A percentile compares a stretch with the other conserved stretches of the same genome.
Conservation (phyloP, 2,888 invertebrate species). For the Nymphalis polychloros region DNA sequence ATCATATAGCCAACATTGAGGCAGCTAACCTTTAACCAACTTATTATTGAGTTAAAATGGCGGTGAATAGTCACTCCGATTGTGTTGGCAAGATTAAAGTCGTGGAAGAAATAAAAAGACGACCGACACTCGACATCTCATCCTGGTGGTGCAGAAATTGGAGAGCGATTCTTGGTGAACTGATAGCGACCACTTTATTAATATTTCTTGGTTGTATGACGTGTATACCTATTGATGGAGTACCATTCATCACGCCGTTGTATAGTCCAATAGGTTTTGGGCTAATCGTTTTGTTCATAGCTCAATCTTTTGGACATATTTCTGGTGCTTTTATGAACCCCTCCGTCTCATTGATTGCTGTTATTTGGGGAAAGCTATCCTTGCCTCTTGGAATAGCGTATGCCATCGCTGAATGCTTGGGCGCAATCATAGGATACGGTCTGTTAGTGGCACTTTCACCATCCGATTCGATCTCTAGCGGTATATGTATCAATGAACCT, state of each 20-base stretch:
- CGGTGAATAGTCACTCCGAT: conserved; percentile 36
- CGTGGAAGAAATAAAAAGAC: conserved; percentile 25
- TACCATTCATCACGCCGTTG: conserved; percentile 62
- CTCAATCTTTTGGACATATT: conserved; percentile 88
- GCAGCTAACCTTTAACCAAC: neutral
- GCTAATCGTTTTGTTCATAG: conserved; percentile 84
- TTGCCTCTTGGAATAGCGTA: conserved; percentile 82
- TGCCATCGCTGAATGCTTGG: conserved; percentile 83
- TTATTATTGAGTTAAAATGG: conserved; percentile 29
- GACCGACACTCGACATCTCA: conserved; percentile 18
- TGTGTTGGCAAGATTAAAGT: conserved; percentile 35
- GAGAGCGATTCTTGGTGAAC: conserved; percentile 82
- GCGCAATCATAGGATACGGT: conserved; percentile 86
- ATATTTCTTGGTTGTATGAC: conserved; percentile 89
- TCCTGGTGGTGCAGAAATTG: conserved; percentile 39
- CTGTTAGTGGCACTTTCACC: conserved; percentile 80
- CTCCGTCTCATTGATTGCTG: conserved; percentile 85
- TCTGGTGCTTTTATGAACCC: conserved; percentile 91
- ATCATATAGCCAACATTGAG: conserved; percentile 11
- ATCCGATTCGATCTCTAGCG: conserved; percentile 48
- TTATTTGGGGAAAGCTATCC: conserved; percentile 80
- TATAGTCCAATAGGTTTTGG: conserved; percentile 84
- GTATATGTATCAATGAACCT: conserved; percentile 84
- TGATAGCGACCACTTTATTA: conserved; percentile 85
- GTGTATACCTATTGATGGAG: conserved; percentile 75